Base-by-base conservation (phyloP, 1,140 invertebrate genomes). In the Neodiprion fabricii region DNA sequence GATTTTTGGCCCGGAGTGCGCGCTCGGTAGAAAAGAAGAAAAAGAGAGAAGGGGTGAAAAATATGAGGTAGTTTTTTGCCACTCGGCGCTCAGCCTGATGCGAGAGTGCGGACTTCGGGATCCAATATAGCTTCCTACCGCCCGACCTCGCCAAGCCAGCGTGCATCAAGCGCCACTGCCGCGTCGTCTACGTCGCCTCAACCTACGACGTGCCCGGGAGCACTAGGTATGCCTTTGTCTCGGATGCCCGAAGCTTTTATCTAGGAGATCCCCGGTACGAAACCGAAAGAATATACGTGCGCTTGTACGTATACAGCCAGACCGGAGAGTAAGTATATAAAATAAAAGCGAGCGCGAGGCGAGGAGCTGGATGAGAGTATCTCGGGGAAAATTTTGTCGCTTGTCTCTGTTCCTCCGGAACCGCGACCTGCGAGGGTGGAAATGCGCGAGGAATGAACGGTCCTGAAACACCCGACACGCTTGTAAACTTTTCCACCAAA, bases 331-430 rank as follows among this genome's bases (percentile, higher is more conserved):
- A 40, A 40, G 28, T 17, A 48, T 65, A 67, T 71, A 71, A 71
- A 72, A 75, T 75, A 72, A 71, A 67, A 9, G 69, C n/a, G 68
- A 14, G 8, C n/a, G 50, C 50, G 40, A 50, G 11, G 61, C 61
- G 17, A 65, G 70, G 67, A 12, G 67, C 48, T 40, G 65, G n/a
- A 67, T 50, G 72, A 53, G 73, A 61, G 65, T 17, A 48, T 66
- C 50, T 73, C 74, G 74, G 74, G 76, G 74, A 77, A 77, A 74
- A 71, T 77, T 77, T 70, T 70, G 72, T 74, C 71, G 72, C 65
- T 67, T 65, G 28, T 70, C 65, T 48, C 40, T 50, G 67, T 70
- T 40, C 28, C 28, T 40, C 28, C 2, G 2, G 28, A 40, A 40
- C 28, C 28, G 28, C 28, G 28, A 40, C 28, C 28, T 40, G 28